Evolutionary conservation across 2,113 vertebrate genomes (phyloP), one percentile per base, ranked within the genome.

Genomic region (Corythornis cristatus): DNA sequence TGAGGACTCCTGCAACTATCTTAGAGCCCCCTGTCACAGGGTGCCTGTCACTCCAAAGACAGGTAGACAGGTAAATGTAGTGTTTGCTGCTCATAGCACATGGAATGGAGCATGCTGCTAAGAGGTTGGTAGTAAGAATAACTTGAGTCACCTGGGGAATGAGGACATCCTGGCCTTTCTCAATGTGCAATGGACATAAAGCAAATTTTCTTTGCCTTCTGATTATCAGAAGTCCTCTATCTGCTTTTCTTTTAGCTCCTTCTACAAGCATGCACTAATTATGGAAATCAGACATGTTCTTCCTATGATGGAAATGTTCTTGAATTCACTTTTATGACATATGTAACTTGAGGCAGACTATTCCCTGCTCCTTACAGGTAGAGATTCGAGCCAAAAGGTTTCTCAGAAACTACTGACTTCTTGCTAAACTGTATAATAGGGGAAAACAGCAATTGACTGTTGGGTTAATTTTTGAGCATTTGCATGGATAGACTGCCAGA

Each of bases 71-170:
- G 66, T 80, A 53, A 53, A 50, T 72, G 73, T 42, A 42, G 28
- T 71, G 29, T 67, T 86, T 28, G 7, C 74, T 76, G 83, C 28
- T 82, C 80, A 16, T 12, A 22, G 83, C 75, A 64, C 51, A 8
- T 35, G 68, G 43, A 60, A 46, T 31, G 35, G 58, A 51, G 48
- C 17, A 78, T 48, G 57, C 11, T 86, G 88, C 88, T 65, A 68
- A 90, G 80, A 77, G 40, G 53, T 72, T 83, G 84, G 83, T 70
- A 89, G 76, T 71, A 62, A 68, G 90, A 93, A 92, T 90, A 89
- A 86, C 73, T 92, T 78, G 65, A 82, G 88, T 70, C 73, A 92
- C 70, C 35, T 3, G 18, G 21, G 61, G 65, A 76, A 84, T 70
- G 42, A 58, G 88, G 90, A 56, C 82, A 77, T 88, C 53, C 83